Base-by-base conservation (phyloP, 2,888 invertebrate genomes). In the Cryptus viduatorius region DNA sequence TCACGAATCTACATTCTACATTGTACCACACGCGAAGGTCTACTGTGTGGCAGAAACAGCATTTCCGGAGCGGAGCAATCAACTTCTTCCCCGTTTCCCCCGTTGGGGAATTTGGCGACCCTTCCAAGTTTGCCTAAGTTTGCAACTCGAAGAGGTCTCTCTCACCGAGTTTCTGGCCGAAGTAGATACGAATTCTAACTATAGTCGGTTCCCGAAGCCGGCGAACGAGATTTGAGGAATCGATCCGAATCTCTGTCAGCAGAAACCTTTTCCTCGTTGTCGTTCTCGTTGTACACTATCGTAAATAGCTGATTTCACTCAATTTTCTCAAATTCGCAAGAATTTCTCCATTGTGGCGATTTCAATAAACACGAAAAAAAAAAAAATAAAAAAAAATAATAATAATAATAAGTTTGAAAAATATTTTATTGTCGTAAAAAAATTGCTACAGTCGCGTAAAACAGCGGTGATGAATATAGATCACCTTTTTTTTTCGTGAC, bases 61-160 rank as follows among this genome's bases (percentile, higher is more conserved):
- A 80, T 83, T 83, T 83, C 79, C 79, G 80, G 37, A 37, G 56
- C 31, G 48, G 59, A 76, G 80, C 69, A 83, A 83, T 80, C 83
- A 83, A 83, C 79, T 83, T 76, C 79, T 83, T 76, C 76, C 24
- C 65, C 65, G 71, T 59, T 64, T 50, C 75, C 69, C 76, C 76
- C 46, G 46, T 73, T 67, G 79, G 76, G 31, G 67, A 71, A 77
- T 76, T 76, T 53, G 71, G 68, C 79, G 75, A 79, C 71, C 79
- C 71, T 76, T 71, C 37, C 71, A 19, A 80, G 76, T 67, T 83
- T 67, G 56, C 46, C 71, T 8, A 76, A 83, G 79, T 83, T 75
- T 59, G 29, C 53, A n/a, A 37, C 48, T 61, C 71, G 48, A 12
- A 73, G 73, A 73, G 42, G 61, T 56, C 16, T 46, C 59, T 37